Evolutionary conservation across 1,140 invertebrate species (phyloP), one percentile per base, ranked within the genome.

Genomic region (Charaxes varanes): DNA sequence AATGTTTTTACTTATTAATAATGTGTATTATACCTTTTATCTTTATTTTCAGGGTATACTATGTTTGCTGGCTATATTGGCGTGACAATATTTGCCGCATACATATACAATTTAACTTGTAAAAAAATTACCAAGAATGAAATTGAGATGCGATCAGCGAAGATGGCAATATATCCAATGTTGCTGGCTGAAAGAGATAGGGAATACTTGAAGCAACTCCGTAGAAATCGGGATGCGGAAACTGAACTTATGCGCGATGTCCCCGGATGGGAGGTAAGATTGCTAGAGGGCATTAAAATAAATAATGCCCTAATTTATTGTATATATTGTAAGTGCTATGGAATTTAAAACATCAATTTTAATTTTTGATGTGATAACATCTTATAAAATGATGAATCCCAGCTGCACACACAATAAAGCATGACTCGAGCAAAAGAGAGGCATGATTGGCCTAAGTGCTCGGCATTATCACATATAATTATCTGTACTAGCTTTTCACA

Each of bases 191-290:
- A 97, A 83, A 86, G 89, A 53, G 94, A 97, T 68, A 79, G 94
- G 53, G 88, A 88, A 85, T 94, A 88, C 58, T 76, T 98, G 62
- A 96, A 94, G 57, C 92, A 95, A 62, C 35, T 94, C 2, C 86
- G 91, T 33, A 86, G 86, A 27, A 96, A 95, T 79, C 87, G 94
- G 8, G 94, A 97, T 32, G 91, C 92, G 38, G 95, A 98, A 80
- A 87, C 87, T 23, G 88, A 94, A 42, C 82, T 97, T 5, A 97
- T 97, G 96, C 90, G 89, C 41, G 89, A 96, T 77, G 92, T 95
- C 2, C 90, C 91, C 41, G 93, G 92, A 57, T 97, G 96, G 96
- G 89, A 91, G 84, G 86, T 85, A 58, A 64, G 16, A 3, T 3
- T 18, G 18, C n/a, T n/a, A n/a, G n/a, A n/a, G n/a, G n/a, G n/a